Evolutionary conservation across 2,888 invertebrate species (phyloP).

Genomic region (Cephus rjabovi): DNA sequence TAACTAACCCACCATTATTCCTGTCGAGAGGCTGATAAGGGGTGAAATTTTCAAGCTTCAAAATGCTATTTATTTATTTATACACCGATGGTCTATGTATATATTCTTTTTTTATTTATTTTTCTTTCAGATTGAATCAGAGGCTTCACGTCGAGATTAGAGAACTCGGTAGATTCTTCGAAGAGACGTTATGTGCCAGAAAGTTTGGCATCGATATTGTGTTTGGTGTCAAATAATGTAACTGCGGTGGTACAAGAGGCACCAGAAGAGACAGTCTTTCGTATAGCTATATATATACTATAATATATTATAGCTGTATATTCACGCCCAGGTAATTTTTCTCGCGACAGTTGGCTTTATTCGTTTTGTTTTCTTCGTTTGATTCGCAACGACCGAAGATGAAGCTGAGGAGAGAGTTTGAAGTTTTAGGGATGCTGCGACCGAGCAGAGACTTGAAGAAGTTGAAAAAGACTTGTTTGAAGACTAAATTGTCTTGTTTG

Average conservation of each 20-base stretch:
- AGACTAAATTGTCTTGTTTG: slow-evolving; percentile 56
- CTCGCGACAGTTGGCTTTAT: not conserved
- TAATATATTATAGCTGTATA: not conserved
- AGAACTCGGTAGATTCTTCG: not conserved
- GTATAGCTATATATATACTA: not conserved
- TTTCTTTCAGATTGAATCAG: not conserved
- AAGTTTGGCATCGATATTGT: not conserved
- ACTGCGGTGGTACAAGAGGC: not conserved
- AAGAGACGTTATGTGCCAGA: not conserved
- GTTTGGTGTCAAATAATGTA: not conserved
- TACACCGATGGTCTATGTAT: not conserved
- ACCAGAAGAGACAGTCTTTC: not conserved
- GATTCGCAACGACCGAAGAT: too few species aligned
- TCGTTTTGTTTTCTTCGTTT: not conserved
- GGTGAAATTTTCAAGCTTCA: not conserved
- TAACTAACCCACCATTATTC: not conserved
- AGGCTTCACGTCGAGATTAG: not conserved
- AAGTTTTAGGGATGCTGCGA: not conserved
- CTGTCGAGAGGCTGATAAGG: not conserved
- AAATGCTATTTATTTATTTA: not conserved
- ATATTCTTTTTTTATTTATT: not conserved
- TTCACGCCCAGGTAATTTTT: not conserved
- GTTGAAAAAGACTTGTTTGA: slow-evolving; percentile 42
- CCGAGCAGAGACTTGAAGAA: slow-evolving; percentile 2
- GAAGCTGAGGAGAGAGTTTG: slow-evolving; percentile 4